phyloP scores from a whole-genome alignment of 2,888 invertebrate genomes.

The Diachrysia chrysitis region DNA sequence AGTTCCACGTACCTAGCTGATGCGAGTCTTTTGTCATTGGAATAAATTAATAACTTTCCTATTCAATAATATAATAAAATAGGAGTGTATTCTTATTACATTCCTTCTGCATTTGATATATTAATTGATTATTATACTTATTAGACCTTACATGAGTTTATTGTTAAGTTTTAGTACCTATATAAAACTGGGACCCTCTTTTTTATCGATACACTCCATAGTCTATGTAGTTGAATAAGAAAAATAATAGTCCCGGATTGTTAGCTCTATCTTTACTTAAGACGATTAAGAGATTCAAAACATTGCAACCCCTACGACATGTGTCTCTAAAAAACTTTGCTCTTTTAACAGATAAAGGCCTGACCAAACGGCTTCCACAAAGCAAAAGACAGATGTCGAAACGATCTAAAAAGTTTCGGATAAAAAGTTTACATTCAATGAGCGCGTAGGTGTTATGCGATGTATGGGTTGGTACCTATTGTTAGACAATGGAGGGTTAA shows the following conservation, averaged over 20 bases:
- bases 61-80: no score
- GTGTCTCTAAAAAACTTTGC: constrained; percentile 65
- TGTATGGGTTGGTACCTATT: constrained; percentile 38
- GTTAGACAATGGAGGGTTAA: constrained; percentile 81
- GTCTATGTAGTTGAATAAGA: neutral
- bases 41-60: no score
- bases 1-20: no score
- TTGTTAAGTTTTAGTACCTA: no score
- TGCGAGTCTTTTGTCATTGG: no score
- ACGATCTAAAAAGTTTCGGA: constrained; percentile 66
- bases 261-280: constrained; percentile 48
- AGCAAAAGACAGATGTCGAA: constrained; percentile 82
- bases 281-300: constrained; percentile 53
- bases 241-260: constrained; percentile 41
- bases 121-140: no score
- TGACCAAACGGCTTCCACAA: constrained; percentile 73
- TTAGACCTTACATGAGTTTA: no score
- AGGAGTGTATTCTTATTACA: no score
- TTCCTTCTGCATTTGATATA: no score
- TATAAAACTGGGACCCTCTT: no score
- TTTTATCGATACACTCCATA: neutral
- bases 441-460: constrained; percentile 85
- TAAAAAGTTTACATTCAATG: constrained; percentile 83
- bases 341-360: constrained; percentile 72
- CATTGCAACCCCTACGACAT: constrained; percentile 51